Conservation (phyloP, 2,888 invertebrate species). For the Willowsia nigromaculata region DNA sequence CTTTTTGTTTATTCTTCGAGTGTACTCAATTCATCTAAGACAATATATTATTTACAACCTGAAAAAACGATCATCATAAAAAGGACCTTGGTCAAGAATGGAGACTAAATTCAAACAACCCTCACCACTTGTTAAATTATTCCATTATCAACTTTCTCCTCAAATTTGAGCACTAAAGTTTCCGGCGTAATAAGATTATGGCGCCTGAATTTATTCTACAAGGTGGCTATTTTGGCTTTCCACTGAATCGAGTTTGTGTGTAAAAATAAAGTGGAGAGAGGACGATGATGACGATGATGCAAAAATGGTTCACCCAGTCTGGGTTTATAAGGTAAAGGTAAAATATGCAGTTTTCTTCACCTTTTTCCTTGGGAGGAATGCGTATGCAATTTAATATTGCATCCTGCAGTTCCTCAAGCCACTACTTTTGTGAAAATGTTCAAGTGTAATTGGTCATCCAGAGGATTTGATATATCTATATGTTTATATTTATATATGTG, state of each 20-base stretch:
- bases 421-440: not conserved
- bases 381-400: not conserved
- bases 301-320: not conserved
- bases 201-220: not conserved
- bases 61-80: not conserved
- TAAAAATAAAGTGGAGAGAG: not conserved
- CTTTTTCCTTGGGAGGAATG: not conserved
- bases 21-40: not conserved
- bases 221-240: too few species aligned
- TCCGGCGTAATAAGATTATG: too few species aligned
- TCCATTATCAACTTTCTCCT: slow-evolving; percentile 12
- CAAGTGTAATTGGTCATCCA: slow-evolving; percentile 58
- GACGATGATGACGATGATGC: not conserved
- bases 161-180: too few species aligned
- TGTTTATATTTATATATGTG: not conserved
- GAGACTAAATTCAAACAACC: not conserved
- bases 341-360: not conserved
- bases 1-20: not conserved
- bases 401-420: slow-evolving; percentile 5
- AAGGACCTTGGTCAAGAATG: not conserved
- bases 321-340: not conserved
- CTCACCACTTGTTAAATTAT: not conserved
- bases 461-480: too few species aligned
- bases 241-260: not conserved
- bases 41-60: slow-evolving; percentile 8